Base-by-base conservation (phyloP, 2,888 invertebrate genomes). In the Troglohyphantes excavatus region DNA sequence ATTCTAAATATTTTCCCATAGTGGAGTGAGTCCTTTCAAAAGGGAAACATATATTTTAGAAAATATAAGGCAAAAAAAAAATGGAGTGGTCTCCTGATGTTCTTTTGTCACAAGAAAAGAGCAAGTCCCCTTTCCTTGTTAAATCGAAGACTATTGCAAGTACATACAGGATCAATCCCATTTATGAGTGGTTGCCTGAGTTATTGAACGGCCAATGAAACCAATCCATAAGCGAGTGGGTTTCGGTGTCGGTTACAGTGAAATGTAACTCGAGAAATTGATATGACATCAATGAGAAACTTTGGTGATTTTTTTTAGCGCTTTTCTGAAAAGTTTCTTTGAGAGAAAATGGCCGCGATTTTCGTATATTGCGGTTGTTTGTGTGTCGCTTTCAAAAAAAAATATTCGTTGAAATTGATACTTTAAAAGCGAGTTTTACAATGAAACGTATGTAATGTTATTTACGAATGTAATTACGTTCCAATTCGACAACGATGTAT, bases 151-250 rank as follows among this genome's bases (percentile, higher is more conserved):
- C 67, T 67, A 46, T 79, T 79, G 46, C 78, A 63, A 68, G 67
- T n/a, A n/a, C n/a, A 46, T 68, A 68, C 17, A 67, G 59, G 83
- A 72, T 73, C 83, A 73, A 63, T 59, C 43, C 23, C 53, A n/a
- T 5, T 43, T 26, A 23, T 11, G 67, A 67, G 72, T n/a, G 43
- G 68, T 13, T 83, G 46, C 63, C 73, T 0, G 27, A 39, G 9
- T 26, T 26, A 67, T 29, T 67, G 79, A 79, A 79, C 43, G 67
- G 67, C 46, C 33, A 82, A 19, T 70, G 82, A 82, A 82, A 82
- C 61, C 70, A 59, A 59, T 70, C 70, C 59, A 23, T 19, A 79
- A 70, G 19, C 39, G 39, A 70, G 65, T 27, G 27, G 17, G 13
- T 21, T 53, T 53, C 53, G 53, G 53, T 53, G n/a, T 53, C 53